phyloP scores from a whole-genome alignment of 2,888 invertebrate species.

The Apocheima hispidaria region DNA sequence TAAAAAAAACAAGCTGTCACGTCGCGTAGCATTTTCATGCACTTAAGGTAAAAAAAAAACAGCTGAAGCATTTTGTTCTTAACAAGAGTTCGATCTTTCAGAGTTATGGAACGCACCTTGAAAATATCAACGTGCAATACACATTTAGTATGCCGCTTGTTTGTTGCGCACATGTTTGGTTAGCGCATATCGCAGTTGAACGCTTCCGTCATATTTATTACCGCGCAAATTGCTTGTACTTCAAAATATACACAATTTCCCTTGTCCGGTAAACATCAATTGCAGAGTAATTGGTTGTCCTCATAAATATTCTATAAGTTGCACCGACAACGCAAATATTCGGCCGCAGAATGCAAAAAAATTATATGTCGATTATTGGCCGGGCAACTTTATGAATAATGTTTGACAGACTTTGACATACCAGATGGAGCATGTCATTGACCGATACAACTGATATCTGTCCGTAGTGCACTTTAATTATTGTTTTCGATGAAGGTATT shows the following conservation, averaged over 20 bases:
- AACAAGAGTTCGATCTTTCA: not conserved
- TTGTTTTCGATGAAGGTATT: no score
- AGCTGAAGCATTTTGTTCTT: not conserved
- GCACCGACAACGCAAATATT: constrained; percentile 54
- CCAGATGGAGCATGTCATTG: no score
- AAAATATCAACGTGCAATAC: not conserved
- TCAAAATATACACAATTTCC: constrained; percentile 19
- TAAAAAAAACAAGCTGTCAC: no score
- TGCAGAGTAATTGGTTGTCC: constrained; percentile 42
- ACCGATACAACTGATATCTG: no score
- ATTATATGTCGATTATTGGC: constrained; percentile 42
- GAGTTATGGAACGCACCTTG: not conserved
- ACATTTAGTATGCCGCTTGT: not conserved
- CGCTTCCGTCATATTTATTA: constrained; percentile 51
- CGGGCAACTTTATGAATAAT: constrained; percentile 3
- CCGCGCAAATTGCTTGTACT: constrained; percentile 25
- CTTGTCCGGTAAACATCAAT: constrained; percentile 43
- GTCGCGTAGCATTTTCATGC: no score
- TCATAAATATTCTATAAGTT: constrained; percentile 60
- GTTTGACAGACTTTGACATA: not conserved
- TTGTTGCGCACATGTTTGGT: constrained; percentile 33
- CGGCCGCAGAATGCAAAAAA: constrained; percentile 32
- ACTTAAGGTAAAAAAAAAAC: not conserved
- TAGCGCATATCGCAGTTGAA: constrained; percentile 34
- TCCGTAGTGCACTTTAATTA: no score